These are phyloP conservation scores for Tetramorium bicarinatum DNA, from an alignment of 2,888 invertebrate genomes.

Conservation along the genomic window DNA sequence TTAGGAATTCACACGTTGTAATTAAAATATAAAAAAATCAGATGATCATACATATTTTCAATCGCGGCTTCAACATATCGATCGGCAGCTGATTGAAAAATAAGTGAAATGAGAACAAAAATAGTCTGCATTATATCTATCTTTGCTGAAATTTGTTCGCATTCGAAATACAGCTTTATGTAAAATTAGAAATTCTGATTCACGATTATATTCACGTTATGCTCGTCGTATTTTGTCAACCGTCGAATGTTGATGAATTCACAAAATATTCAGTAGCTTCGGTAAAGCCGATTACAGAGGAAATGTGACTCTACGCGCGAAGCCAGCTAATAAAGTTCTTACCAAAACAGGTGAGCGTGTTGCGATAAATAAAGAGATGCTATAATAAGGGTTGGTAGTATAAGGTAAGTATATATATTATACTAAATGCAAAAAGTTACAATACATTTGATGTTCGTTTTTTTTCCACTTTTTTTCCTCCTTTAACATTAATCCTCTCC, in stretches of 20 bases:
- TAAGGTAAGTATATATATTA: slow-evolving; percentile 81
- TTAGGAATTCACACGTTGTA: not conserved
- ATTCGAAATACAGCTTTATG: not conserved
- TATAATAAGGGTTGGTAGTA: slow-evolving; percentile 76
- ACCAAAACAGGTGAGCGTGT: slow-evolving; percentile 44
- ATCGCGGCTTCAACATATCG: not conserved
- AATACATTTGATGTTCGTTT: slow-evolving; percentile 82
- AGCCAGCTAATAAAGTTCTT: slow-evolving; percentile 12
- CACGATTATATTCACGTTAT: not conserved
- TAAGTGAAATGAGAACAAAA: not conserved
- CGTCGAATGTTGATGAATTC: slow-evolving; percentile 7
- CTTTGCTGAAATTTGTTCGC: not conserved
- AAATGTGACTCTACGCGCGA: slow-evolving; percentile 10
- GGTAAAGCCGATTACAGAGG: slow-evolving; percentile 2
- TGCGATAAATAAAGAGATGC: slow-evolving; percentile 68
- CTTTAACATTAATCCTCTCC: slow-evolving; percentile 72
- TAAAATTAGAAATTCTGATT: not conserved
- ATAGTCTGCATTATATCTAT: not conserved
- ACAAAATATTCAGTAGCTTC: not conserved
- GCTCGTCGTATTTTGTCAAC: not conserved
- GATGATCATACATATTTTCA: not conserved
- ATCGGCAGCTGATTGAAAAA: not conserved
- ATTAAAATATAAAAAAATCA: not conserved
- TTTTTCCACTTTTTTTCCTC: slow-evolving; percentile 74
- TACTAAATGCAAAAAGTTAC: slow-evolving; percentile 85